Percentiles rank a stretch among this genome's conserved stretches.
Evolutionary conservation across 2,888 invertebrate species (phyloP).

Genomic region (Eupelmus urozonus): DNA sequence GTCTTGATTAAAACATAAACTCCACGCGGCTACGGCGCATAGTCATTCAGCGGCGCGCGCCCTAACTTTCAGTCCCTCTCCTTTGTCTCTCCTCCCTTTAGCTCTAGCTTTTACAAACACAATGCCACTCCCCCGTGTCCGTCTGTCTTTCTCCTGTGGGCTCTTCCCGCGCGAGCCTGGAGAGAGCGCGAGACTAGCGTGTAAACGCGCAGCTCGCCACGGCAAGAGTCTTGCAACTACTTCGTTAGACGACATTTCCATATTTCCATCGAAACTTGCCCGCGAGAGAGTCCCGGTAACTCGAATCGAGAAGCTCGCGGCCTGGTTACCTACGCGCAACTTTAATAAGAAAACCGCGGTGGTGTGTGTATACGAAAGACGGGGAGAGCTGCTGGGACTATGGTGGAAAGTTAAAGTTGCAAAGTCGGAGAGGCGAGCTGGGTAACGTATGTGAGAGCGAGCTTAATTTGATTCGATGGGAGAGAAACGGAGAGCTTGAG

Average conservation of each 20-base stretch:
- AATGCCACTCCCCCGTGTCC: not conserved
- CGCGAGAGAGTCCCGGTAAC: not conserved
- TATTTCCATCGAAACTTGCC: conserved; percentile 45
- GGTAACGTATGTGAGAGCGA: not conserved
- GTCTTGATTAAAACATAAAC: conserved; percentile 37
- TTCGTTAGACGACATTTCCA: conserved; percentile 52
- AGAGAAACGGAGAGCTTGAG: too few relatives aligned
- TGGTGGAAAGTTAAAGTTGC: not conserved
- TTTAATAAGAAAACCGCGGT: conserved; percentile 32
- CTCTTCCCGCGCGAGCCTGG: too few relatives aligned
- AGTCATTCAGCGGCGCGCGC: not conserved
- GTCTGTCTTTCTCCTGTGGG: not conserved
- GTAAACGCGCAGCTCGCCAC: conserved; percentile 6
- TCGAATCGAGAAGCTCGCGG: conserved; percentile 5
- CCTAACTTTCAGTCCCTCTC: not conserved
- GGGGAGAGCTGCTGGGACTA: too few relatives aligned
- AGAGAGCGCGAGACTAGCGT: not conserved
- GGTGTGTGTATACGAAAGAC: not conserved
- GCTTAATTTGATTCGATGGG: not conserved
- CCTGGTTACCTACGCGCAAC: not conserved
- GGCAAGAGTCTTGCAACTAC: conserved; percentile 44
- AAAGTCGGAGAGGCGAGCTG: not conserved
- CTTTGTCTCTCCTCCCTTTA: not conserved
- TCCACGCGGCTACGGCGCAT: not conserved
- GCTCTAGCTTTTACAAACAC: not conserved